Conservation (phyloP, 2,113 vertebrate genomes). For the Deroptyus accipitrinus region DNA sequence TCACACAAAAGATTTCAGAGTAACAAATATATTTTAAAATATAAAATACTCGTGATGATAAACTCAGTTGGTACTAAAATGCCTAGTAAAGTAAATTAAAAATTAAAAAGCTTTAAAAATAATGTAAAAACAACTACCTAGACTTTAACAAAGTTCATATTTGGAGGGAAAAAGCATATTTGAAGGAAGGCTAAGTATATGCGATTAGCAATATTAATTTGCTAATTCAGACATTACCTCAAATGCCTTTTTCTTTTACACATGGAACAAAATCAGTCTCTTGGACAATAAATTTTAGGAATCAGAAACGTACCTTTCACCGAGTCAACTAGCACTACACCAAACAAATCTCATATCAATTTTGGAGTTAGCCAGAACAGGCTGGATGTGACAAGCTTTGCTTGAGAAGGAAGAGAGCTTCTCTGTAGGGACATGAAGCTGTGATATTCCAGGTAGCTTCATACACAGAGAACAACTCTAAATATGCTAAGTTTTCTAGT, state of each 20-base stretch:
- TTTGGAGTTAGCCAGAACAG: neutral
- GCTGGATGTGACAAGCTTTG: neutral
- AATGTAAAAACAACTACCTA: rapidly evolving
- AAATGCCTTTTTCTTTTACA: neutral
- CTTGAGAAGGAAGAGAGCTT: neutral
- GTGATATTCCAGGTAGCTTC: neutral
- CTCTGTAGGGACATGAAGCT: neutral
- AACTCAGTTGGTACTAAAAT: neutral
- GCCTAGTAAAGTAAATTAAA: neutral
- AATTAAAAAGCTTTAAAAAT: neutral
- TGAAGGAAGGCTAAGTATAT: neutral
- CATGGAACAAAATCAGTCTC: neutral
- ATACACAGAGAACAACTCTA: neutral
- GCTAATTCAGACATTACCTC: neutral
- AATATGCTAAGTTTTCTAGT: neutral
- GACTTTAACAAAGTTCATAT: neutral
- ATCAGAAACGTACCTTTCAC: neutral
- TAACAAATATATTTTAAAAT: neutral
- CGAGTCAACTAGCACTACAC: neutral
- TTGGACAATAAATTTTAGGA: neutral
- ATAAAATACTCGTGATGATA: neutral
- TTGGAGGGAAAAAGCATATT: rapidly evolving
- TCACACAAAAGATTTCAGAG: neutral
- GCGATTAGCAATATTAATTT: neutral
- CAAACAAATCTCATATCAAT: neutral